Percentiles rank a stretch among this genome's conserved stretches.
These are phyloP conservation scores for Pantherophis alleghaniensis DNA, from an alignment of 2,797 vertebrate species.

Conservation along the genomic window DNA sequence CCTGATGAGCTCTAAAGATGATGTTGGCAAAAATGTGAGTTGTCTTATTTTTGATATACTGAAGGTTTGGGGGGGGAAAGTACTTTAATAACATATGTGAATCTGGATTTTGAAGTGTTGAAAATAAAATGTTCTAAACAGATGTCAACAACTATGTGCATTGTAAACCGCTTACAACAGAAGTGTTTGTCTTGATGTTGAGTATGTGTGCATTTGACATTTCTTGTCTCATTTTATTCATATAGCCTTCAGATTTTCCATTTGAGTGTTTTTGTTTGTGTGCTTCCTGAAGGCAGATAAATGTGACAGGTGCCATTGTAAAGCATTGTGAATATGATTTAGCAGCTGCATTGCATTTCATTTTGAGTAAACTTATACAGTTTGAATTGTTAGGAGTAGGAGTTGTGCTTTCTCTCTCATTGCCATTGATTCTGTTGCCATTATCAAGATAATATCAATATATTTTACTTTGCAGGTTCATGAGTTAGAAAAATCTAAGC, in stretches of 20 bases:
- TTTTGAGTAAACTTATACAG: not conserved
- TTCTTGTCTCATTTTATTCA: not conserved
- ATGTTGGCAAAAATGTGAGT: conserved; percentile 83
- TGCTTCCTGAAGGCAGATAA: not conserved
- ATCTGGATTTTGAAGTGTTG: not conserved
- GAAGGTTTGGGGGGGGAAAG: not conserved
- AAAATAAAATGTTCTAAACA: not conserved
- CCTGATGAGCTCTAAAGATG: conserved; percentile 83
- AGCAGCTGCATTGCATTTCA: not conserved
- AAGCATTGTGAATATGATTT: not conserved
- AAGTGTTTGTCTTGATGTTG: not conserved
- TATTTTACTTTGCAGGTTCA: conserved; percentile 71
- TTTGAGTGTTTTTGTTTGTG: not conserved
- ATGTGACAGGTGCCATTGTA: not conserved
- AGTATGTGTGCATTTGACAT: too few species aligned
- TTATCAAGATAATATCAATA: not conserved
- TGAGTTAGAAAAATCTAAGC: conserved; percentile 83
- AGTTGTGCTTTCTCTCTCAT: not conserved
- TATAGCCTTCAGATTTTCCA: not conserved
- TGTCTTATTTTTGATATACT: not conserved
- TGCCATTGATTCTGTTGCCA: not conserved
- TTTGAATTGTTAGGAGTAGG: not conserved
- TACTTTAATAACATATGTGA: not conserved
- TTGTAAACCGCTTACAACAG: not conserved
- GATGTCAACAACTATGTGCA: not conserved